Percentiles rank a stretch among this genome's conserved stretches.
These are phyloP conservation scores for Dolomedes plantarius DNA, from an alignment of 2,888 invertebrate species.

Conservation along the genomic window DNA sequence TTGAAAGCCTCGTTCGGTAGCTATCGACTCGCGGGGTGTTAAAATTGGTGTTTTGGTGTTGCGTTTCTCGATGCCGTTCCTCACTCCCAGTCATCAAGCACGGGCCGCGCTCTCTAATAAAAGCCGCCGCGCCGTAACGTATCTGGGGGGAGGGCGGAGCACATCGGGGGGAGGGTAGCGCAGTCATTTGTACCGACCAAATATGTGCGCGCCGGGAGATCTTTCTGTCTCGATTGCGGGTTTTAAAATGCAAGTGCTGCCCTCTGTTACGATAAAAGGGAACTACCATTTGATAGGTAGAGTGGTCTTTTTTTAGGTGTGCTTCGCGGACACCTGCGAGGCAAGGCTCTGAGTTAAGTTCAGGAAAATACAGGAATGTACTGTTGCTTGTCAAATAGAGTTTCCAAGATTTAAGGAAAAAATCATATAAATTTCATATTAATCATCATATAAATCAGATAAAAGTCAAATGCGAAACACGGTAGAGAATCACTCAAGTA, in stretches of 20 bases:
- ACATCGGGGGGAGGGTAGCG: slow-evolving; percentile 32
- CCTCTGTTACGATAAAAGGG: slow-evolving; percentile 13
- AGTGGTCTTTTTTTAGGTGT: too few relatives aligned
- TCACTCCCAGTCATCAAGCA: slow-evolving; percentile 52
- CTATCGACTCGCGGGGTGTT: slow-evolving; percentile 64
- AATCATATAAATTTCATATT: too few relatives aligned
- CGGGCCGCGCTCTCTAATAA: slow-evolving; percentile 60
- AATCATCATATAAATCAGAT: too few relatives aligned
- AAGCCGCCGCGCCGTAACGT: slow-evolving; percentile 17
- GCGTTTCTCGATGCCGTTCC: slow-evolving; percentile 27
- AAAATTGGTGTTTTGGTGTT: slow-evolving; percentile 68
- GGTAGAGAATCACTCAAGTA: too few relatives aligned
- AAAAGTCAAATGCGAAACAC: too few relatives aligned
- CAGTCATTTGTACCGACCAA: slow-evolving; percentile 24
- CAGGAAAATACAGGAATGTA: too few relatives aligned
- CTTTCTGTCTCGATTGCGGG: background rate
- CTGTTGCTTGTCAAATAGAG: too few relatives aligned
- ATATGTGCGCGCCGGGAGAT: slow-evolving; percentile 10
- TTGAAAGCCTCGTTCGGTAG: slow-evolving; percentile 67
- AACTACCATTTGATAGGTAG: too few relatives aligned
- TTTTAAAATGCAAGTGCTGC: slow-evolving; percentile 19
- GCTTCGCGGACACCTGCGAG: too few relatives aligned
- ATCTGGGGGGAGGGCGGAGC: background rate
- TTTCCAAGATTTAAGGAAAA: too few relatives aligned
- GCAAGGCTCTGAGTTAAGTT: too few relatives aligned